Evolutionary conservation across 1,140 invertebrate species (phyloP), one percentile per base, ranked within the genome.

Genomic region (Drosophila ironensis): DNA sequence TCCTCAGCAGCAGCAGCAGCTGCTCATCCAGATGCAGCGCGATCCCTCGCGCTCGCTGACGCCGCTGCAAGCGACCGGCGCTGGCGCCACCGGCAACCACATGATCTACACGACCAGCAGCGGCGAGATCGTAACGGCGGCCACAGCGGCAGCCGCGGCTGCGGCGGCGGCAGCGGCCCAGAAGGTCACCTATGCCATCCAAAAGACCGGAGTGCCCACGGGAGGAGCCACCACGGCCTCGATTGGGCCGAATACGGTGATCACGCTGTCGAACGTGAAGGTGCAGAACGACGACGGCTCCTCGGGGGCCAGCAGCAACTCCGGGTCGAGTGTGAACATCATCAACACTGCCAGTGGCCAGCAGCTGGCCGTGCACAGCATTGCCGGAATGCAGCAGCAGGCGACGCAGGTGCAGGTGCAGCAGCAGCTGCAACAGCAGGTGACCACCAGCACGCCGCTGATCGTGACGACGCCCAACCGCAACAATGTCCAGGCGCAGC

Each of bases 81-180:
- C 72, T 54, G 69, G 64, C 61, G 63, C 38, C 56, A 53, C 45
- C 24, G 80, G 50, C 60, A 89, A 80, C 47, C 87, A 89, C 27
- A 86, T 89, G 82, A 89, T 89, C 37, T 89, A 89, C 27, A 89
- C 87, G 8, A 88, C 87, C 3, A 88, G 71, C 52, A 78, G 87
- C 28, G 70, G 84, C 11, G 77, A 82, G 17, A 82, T 87, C 4
- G 64, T 82, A 28, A 75, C 74, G 9, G 72, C 71, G 2, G 54
- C 66, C 0, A 46, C 54, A 0, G 50, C 78, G 3, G 66, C 72
- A n/a, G 61, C 66, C 1, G 69, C 25, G 22, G 61, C 66, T 1
- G 69, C 25, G 22, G 50, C 56, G 0, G 51, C 76, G 2, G 63
- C 72, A 6, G 61, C 72, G 0, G 59, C 60, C n/a, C 88, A 89